Conservation (phyloP, 2,113 vertebrate genomes). For the Danio rerio region DNA sequence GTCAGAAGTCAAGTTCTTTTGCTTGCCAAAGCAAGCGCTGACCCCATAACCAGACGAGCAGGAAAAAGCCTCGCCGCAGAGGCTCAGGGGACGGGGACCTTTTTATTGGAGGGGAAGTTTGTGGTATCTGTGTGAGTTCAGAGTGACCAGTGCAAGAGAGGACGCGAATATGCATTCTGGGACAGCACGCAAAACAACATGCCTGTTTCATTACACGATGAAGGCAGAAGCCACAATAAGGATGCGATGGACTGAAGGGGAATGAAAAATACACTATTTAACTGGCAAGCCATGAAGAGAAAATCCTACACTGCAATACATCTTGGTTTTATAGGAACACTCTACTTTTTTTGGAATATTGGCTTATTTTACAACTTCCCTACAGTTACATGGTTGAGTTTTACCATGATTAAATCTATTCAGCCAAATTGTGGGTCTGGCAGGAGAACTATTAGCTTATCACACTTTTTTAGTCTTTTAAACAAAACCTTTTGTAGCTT, state of each 20-base stretch:
- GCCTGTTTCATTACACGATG: constrained; percentile 51
- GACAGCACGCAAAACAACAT: constrained; percentile 53
- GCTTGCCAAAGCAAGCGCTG: constrained; percentile 45
- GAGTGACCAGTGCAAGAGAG: constrained; percentile 43
- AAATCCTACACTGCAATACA: background rate
- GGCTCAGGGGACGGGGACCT: constrained; percentile 36
- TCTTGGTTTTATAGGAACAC: background rate
- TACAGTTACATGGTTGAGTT: too few relatives aligned
- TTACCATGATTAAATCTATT: too few relatives aligned
- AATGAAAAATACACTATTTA: constrained; percentile 34
- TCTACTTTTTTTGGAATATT: too few relatives aligned
- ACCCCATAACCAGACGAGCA: constrained; percentile 45
- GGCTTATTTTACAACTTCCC: too few relatives aligned
- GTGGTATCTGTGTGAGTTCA: constrained; percentile 45
- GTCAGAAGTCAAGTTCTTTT: constrained; percentile 49
- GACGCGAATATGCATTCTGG: constrained; percentile 28
- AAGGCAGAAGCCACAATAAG: constrained; percentile 41
- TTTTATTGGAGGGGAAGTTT: constrained; percentile 45
- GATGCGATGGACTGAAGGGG: constrained; percentile 25
- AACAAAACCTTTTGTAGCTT: too few relatives aligned
- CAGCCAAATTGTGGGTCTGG: too few relatives aligned
- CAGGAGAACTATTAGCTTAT: too few relatives aligned
- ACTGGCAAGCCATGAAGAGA: constrained; percentile 11
- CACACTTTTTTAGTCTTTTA: too few relatives aligned
- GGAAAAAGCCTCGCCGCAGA: constrained; percentile 36